phyloP scores from a whole-genome alignment of 2,113 vertebrate genomes.

The Noctilio leporinus region DNA sequence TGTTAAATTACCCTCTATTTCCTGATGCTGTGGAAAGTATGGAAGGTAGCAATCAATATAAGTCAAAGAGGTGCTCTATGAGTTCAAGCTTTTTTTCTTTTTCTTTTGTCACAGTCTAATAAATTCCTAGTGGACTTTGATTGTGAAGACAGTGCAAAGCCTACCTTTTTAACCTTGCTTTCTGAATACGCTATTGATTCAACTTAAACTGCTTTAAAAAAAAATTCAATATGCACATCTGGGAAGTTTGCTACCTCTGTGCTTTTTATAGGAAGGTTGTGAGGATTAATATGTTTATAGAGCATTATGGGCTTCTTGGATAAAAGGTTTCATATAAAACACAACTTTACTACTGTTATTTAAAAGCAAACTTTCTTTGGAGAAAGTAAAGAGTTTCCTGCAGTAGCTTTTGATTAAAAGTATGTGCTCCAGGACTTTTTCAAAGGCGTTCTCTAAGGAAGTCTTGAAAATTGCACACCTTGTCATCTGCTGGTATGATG shows the following conservation, averaged over 20 bases:
- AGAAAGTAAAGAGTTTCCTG: constrained; percentile 4
- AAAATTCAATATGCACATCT: constrained; percentile 65
- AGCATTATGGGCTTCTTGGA: constrained; percentile 41
- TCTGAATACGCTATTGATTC: constrained; percentile 72
- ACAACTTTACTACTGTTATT: constrained; percentile 58
- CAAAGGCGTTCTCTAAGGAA: not conserved
- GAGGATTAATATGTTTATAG: constrained; percentile 57
- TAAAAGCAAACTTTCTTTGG: constrained; percentile 60
- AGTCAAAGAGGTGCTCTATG: not conserved
- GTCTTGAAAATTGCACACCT: not conserved
- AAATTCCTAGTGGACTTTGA: constrained; percentile 66
- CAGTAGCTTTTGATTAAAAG: constrained; percentile 67
- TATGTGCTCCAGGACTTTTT: constrained; percentile 4
- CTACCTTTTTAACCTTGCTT: constrained; percentile 63
- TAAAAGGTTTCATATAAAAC: constrained; percentile 59
- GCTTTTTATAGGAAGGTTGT: constrained; percentile 59
- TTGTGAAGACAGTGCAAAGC: constrained; percentile 68
- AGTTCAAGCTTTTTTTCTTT: constrained; percentile 14
- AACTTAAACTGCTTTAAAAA: constrained; percentile 65
- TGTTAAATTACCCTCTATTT: not conserved
- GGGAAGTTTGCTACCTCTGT: constrained; percentile 57
- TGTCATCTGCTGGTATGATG: not conserved
- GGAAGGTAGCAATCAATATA: constrained; percentile 8
- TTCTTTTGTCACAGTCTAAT: constrained; percentile 58
- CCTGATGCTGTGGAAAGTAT: not conserved